These are phyloP conservation scores for Hydrophis major DNA, from an alignment of 2,797 vertebrate species.

Conservation along the genomic window DNA sequence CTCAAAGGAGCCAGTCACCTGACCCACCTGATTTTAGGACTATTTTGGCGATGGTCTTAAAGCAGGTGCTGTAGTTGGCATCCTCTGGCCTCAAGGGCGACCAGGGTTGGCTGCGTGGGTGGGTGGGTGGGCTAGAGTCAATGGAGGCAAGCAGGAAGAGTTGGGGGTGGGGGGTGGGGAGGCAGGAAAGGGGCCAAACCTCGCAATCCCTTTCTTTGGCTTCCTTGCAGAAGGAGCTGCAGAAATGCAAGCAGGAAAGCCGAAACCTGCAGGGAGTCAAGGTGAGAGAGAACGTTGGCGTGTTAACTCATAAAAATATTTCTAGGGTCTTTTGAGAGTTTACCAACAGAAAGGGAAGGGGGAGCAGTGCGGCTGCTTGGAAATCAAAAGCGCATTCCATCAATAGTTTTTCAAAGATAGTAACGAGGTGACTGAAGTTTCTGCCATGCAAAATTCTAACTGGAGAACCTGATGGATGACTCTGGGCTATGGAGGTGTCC, in stretches of 20 bases:
- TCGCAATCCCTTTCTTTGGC: constrained; percentile 12
- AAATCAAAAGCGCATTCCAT: too few relatives aligned
- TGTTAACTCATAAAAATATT: too few relatives aligned
- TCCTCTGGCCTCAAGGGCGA: neutral
- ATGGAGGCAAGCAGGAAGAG: neutral
- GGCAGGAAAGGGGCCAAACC: neutral
- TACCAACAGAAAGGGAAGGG: too few relatives aligned
- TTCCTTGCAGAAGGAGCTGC: constrained; percentile 85
- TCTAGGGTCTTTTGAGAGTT: too few relatives aligned
- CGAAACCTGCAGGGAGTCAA: constrained; percentile 93
- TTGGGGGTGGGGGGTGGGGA: accelerated
- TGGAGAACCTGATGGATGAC: too few relatives aligned
- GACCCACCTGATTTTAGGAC: neutral
- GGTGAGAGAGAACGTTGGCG: constrained; percentile 69
- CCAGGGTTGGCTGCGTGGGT: neutral
- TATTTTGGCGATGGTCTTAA: neutral
- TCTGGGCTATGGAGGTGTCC: too few relatives aligned
- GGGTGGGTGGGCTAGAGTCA: neutral
- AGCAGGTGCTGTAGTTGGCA: accelerated
- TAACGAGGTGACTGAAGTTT: too few relatives aligned
- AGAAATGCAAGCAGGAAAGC: constrained; percentile 90
- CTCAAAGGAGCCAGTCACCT: neutral
- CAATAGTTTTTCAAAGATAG: neutral
- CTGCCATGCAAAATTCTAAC: too few relatives aligned
- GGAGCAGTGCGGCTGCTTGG: too few relatives aligned